Base-by-base conservation (phyloP, 2,888 invertebrate genomes). In the Apotomis capreana region DNA sequence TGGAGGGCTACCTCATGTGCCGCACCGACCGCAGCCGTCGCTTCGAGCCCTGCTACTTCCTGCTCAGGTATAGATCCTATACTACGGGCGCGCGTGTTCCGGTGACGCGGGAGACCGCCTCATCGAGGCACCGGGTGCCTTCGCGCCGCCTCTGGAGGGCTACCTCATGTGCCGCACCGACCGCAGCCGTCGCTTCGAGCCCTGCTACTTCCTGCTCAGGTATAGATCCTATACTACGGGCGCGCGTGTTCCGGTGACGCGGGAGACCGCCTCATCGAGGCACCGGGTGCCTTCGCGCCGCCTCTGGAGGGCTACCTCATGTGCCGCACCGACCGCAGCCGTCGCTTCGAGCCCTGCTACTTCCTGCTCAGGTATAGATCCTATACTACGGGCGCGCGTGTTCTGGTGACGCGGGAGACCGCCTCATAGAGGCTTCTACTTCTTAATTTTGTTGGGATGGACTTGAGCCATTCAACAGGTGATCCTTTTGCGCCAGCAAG, bases 1-100 rank as follows among this genome's bases (percentile, higher is more conserved):
- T 96, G 71, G 97, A 97, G 83, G 98, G 98, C 0, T 97, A 96
- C 81, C 94, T 98, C 54, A 97, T 97, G 96, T 97, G 97, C 87
- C 94, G 96, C 80, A 95, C 94, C 0, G 94, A 95, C 37, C 94
- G 94, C 78, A 94, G 90, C 61, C 94, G 94, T 73, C 87, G 95
- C 68, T 98, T 98, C 96, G 96, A 96, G 83, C 96, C 97, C 3
- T 97, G 96, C 68, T 97, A 97, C 91, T 97, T 98, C 81, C 94
- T 97, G 74, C 90, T 98, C 9, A 97, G 97, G 97, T 97, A 88
- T 10, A 4, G 4, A 5, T 4, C 5, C 40, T 5, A 4, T 40
- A 5, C 5, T 40, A 40, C 5, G 40, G 4, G 40, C 40, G 4
- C 40, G 5, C 4, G 40, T 40, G 96, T 89, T 96, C 87, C 89